Base-by-base conservation (phyloP, 2,113 vertebrate genomes). In the Hippocampus zosterae region DNA sequence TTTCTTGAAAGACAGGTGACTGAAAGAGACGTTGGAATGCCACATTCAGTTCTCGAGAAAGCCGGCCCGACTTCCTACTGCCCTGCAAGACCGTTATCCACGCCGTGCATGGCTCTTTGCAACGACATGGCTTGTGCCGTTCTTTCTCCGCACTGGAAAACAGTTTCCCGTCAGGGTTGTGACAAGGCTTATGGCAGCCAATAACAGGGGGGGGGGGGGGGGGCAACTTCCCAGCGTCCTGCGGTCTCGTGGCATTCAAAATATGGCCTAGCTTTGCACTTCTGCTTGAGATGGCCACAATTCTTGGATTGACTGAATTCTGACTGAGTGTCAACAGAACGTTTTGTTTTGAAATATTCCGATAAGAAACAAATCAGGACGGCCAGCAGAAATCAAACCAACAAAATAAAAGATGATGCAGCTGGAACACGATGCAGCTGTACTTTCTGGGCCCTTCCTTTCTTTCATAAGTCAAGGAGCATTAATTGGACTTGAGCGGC, bases 1-100 rank as follows among this genome's bases (percentile, higher is more conserved):
- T 63, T 79, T 79, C 74, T 68, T 52, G 73, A 78, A 82, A 75
- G 69, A 81, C 74, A 79, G 55, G 75, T 63, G 73, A 80, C 72
- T 73, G 65, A 77, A 71, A 73, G 73, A 78, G 71, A 33, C 33
- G 33, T 37, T 37, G 33, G 33, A 37, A 37, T 6, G 33, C 5
- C 33, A 37, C 33, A 37, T 37, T 7, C 33, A 6, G 33, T 65
- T 82, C 84, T 75, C 78, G 74, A 83, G 82, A 84, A 84, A 63
- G 46, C 25, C 0, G 5, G 40, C 48, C 80, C 78, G 75, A 75
- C 81, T 88, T 81, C 33, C 33, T 7, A 37, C 5, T 6, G 33
- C 33, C 33, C 33, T 7, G 0, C 33, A 37, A 37, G 1, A 37
- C 5, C 33, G 33, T 37, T 37, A 37, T 5, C 33, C 33, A 37